Evolutionary conservation across 2,797 vertebrate species (phyloP).

Genomic region (Xerus rutilus): DNA sequence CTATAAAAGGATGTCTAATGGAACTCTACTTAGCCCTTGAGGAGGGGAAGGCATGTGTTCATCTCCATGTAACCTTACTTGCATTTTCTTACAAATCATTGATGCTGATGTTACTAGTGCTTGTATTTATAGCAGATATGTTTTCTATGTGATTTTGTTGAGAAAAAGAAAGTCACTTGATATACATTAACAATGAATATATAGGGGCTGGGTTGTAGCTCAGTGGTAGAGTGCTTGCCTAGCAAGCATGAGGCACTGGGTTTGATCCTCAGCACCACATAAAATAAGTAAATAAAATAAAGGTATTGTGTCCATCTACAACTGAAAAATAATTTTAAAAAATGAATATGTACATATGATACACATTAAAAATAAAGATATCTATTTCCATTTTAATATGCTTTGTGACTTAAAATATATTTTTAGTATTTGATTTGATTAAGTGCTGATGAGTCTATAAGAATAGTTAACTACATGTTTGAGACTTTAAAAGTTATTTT

Average conservation of each 20-base stretch:
- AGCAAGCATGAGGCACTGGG: too few relatives aligned
- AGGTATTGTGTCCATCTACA: too few relatives aligned
- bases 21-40: background rate
- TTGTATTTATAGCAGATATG: background rate
- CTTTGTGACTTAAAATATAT: background rate
- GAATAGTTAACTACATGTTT: background rate
- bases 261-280: too few relatives aligned
- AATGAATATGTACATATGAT: too few relatives aligned
- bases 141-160: background rate
- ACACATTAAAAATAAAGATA: background rate
- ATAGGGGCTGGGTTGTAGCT: too few relatives aligned
- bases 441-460: background rate
- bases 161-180: background rate
- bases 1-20: background rate
- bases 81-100: background rate
- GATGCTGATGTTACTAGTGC: background rate
- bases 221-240: too few relatives aligned
- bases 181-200: background rate
- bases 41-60: background rate
- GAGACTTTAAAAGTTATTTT: background rate
- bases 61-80: background rate
- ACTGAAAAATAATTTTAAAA: too few relatives aligned
- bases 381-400: background rate
- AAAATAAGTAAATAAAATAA: too few relatives aligned
- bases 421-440: background rate